Base-by-base conservation (phyloP, 2,113 vertebrate genomes). In the Philantomba maxwellii region DNA sequence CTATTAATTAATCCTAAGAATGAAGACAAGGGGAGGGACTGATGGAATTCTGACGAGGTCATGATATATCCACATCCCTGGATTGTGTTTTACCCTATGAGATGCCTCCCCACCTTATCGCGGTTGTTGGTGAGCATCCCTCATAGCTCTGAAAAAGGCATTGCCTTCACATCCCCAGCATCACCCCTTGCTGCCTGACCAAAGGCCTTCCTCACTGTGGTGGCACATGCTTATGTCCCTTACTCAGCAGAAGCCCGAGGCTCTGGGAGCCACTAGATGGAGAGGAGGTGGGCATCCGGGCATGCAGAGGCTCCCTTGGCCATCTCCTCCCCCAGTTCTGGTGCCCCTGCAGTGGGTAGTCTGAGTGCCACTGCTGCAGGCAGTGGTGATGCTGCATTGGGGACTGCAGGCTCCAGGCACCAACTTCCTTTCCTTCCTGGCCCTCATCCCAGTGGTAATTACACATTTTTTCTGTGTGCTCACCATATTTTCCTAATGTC, bases 41-140 rank as follows among this genome's bases (percentile, higher is more conserved):
- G 66, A 39, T 5, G 62, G 23, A 45, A 49, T 33, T 49, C 25
- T 4, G 6, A 81, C 4, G 13, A 25, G 49, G 62, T 19, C 9
- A 2, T 2, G 1, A 16, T 64, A 64, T 49, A 49, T 23, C 43
- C 17, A 13, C 1, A 14, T 80, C 23, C 43, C 36, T n/a, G 17
- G 49, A 11, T 3, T 3, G 2, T 14, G 23, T n/a, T 51, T 47
- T 39, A n/a, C 4, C 15, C 70, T 51, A 7, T 2, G 2, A 82
- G 4, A 4, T 2, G 4, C 66, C 21, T 57, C 47, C 9, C 5
- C 19, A 36, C 0, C 51, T 58, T 28, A 25, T 53, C 3, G 2
- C 6, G 0, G 47, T 89, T 36, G 39, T 36, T 3, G 30, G 10
- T 64, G 33, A 82, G 45, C 2, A 15, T 93, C 5, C 23, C 51